Conservation (phyloP, 1,140 invertebrate species). For the Holcopasites calliopsidis region DNA sequence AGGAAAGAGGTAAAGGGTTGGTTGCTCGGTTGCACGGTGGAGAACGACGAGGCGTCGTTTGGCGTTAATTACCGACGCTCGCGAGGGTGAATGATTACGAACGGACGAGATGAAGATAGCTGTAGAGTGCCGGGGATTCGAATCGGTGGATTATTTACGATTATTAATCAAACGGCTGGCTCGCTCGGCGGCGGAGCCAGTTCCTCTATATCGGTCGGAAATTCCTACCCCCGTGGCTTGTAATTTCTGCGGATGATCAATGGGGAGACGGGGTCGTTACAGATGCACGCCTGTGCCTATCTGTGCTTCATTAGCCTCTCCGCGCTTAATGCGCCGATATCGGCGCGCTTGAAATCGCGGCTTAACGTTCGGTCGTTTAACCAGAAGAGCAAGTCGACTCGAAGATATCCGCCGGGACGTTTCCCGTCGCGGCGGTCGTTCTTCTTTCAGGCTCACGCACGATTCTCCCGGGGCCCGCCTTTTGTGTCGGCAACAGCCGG, state of each 20-base stretch:
- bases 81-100: constrained; percentile 26
- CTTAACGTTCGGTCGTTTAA: too few relatives aligned
- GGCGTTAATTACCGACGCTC: constrained; percentile 35
- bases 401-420: constrained; percentile 17
- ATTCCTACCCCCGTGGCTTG: constrained; percentile 19
- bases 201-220: constrained; percentile 15
- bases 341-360: not conserved
- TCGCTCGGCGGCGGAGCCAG: not conserved
- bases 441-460: constrained; percentile 20
- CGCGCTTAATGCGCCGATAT: constrained; percentile 14
- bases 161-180: constrained; percentile 2
- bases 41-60: constrained; percentile 23
- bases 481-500: constrained; percentile 52
- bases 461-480: not conserved
- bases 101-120: constrained; percentile 33
- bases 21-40: too few relatives aligned
- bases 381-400: not conserved
- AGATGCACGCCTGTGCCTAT: constrained; percentile 9
- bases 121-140: not conserved
- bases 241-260: constrained; percentile 41
- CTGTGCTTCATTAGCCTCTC: constrained; percentile 25
- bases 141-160: constrained; percentile 23
- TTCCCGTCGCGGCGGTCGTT: not conserved
- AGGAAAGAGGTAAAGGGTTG: not conserved
- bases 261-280: constrained; percentile 14